Percentiles rank a stretch among this genome's conserved stretches.
Conservation (phyloP, 2,113 vertebrate species). For the Pavo muticus region DNA sequence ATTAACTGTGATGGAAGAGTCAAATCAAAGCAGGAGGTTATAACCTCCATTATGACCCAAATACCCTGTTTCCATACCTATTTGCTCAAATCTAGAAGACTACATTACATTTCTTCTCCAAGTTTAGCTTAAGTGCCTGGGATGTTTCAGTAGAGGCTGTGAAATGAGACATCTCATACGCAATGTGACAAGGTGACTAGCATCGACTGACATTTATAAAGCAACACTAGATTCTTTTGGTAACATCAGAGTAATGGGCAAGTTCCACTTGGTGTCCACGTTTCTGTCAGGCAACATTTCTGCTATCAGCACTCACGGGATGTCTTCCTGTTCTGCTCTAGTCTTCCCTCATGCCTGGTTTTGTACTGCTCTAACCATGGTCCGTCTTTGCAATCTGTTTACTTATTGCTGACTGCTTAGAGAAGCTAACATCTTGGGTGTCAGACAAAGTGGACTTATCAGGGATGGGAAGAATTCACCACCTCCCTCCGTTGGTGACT, state of each 20-base stretch:
- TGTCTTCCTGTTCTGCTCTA: background rate
- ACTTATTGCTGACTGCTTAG: background rate
- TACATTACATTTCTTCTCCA: rapidly evolving
- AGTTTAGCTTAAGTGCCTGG: background rate
- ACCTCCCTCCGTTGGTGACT: background rate
- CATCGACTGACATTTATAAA: background rate
- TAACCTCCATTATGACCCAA: background rate
- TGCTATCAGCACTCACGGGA: background rate
- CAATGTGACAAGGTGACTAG: background rate
- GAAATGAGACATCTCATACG: background rate
- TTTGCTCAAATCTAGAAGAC: background rate
- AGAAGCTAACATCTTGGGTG: background rate
- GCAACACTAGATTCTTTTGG: background rate
- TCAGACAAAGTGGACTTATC: rapidly evolving
- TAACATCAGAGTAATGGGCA: background rate
- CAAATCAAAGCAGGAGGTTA: background rate
- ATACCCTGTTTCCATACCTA: background rate
- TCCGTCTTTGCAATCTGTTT: background rate
- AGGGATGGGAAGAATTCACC: background rate
- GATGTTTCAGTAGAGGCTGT: background rate
- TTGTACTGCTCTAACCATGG: background rate
- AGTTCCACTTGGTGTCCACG: rapidly evolving
- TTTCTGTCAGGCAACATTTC: background rate
- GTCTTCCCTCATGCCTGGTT: background rate
- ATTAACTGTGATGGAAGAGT: background rate